Evolutionary conservation across 2,888 invertebrate genomes (phyloP), one percentile per base, ranked within the genome.

Genomic region (Acholoe squamosa): DNA sequence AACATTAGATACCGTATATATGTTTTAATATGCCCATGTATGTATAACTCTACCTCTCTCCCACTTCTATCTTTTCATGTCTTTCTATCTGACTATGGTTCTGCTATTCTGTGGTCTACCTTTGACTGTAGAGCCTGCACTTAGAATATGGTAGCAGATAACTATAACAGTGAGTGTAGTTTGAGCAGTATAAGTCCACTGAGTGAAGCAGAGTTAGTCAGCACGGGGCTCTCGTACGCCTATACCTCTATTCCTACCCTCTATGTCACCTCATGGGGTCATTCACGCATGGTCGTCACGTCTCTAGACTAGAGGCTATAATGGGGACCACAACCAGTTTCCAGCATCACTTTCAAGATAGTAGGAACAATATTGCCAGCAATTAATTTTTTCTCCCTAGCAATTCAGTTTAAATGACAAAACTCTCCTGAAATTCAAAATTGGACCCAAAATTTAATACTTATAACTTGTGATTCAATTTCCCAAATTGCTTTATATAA

Each of bases 221-320:
- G 54, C 52, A 54, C 56, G 86, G 56, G 52, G 86, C 86, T 86
- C 86, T 86, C 86, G 86, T 86, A 86, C 86, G 86, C 86, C 86
- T 19, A 86, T 54, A 86, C 86, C 86, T 56, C 54, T 34, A 80
- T 43, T 86, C 86, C 86, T 86, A 54, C 25, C 56, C 86, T 28
- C 54, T 86, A 43, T 43, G 86, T 86, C 86, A 86, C 86, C 52
- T 14, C 52, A 86, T 54, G 34, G 52, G 43, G 25, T 33, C 54
- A 56, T 86, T 86, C 86, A 86, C 86, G 86, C 86, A 86, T 86
- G 86, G 7, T 0, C 54, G 86, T 86, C 86, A 56, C 52, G 86
- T 52, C 54, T 56, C 56, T 86, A 86, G 86, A 31, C 25, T 86
- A 54, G 28, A 86, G 16, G 56, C 86, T 86, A 54, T 56, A 25